Percentiles rank a stretch among this genome's conserved stretches.
phyloP scores from a whole-genome alignment of 92 coral and sea anemone genomes.

The Galaxea fascicularis region DNA sequence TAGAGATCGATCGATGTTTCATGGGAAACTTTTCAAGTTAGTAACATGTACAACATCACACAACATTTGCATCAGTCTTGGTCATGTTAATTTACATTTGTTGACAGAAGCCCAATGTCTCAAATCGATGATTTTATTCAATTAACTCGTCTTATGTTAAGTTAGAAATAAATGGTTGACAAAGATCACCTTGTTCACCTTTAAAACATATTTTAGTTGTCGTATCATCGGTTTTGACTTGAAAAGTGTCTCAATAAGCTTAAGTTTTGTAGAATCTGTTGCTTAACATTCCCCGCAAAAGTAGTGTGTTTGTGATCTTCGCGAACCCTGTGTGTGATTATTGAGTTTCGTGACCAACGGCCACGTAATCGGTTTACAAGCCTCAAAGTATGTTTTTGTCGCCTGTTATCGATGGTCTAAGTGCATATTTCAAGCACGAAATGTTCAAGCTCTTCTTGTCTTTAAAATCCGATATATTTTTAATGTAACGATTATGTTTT shows the following conservation, averaged over 20 bases:
- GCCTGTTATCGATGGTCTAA: conserved; percentile 11
- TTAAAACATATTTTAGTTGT: no score
- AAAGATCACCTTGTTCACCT: not conserved
- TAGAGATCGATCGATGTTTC: not conserved
- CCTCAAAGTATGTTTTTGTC: conserved; percentile 19
- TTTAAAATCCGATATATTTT: not conserved
- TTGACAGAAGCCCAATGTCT: conserved; percentile 35
- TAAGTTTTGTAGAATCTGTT: no score
- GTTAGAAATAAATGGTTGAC: not conserved
- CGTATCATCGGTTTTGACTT: no score
- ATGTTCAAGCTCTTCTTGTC: not conserved
- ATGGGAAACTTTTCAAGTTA: not conserved
- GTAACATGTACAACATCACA: not conserved
- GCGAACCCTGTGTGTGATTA: not conserved
- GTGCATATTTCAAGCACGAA: conserved; percentile 22
- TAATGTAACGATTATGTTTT: not conserved
- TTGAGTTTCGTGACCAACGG: conserved; percentile 22
- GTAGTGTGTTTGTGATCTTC: not conserved
- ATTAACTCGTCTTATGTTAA: conserved; percentile 23
- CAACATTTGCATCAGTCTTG: not conserved
- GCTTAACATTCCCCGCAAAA: no score
- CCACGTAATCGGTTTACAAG: conserved; percentile 20
- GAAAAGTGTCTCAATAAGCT: no score
- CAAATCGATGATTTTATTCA: conserved; percentile 29
- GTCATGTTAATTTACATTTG: conserved; percentile 29